These are phyloP conservation scores for Hystrix brachyura DNA, from an alignment of 2,113 vertebrate genomes.

Conservation along the genomic window DNA sequence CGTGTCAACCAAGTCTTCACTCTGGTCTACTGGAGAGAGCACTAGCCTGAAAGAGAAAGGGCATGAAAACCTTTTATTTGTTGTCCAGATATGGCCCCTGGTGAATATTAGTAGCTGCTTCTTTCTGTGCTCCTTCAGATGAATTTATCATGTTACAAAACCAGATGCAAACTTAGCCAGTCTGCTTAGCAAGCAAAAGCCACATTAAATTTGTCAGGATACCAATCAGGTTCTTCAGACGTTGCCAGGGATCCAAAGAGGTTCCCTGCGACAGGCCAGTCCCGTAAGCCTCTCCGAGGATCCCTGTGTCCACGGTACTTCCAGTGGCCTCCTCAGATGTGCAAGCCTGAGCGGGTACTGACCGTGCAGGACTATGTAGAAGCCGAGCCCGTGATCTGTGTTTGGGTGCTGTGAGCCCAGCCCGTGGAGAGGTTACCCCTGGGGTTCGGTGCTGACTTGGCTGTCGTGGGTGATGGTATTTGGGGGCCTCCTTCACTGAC, in stretches of 20 bases:
- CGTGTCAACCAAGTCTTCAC: constrained; percentile 70
- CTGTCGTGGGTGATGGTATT: constrained; percentile 95
- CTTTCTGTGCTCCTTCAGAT: background rate
- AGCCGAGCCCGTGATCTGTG: constrained; percentile 92
- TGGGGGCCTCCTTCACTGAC: constrained; percentile 94
- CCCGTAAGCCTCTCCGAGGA: constrained; percentile 95
- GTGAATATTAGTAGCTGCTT: background rate
- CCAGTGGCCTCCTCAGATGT: constrained; percentile 93
- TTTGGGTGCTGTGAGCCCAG: constrained; percentile 95
- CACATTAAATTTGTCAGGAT: constrained; percentile 94
- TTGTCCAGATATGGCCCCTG: background rate
- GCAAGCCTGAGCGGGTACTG: constrained; percentile 93
- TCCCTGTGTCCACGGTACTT: constrained; percentile 95
- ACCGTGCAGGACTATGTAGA: constrained; percentile 91
- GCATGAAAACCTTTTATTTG: background rate
- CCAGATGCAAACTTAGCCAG: background rate
- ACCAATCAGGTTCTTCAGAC: constrained; percentile 95
- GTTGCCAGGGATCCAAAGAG: constrained; percentile 95
- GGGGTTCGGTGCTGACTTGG: constrained; percentile 97
- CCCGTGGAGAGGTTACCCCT: constrained; percentile 96
- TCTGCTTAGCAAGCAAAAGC: constrained; percentile 68
- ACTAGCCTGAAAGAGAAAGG: constrained; percentile 56
- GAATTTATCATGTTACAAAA: background rate
- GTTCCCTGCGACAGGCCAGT: constrained; percentile 94
- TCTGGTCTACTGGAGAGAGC: constrained; percentile 74